Conservation (phyloP, 2,888 invertebrate species). For the Xestia sexstrigata region DNA sequence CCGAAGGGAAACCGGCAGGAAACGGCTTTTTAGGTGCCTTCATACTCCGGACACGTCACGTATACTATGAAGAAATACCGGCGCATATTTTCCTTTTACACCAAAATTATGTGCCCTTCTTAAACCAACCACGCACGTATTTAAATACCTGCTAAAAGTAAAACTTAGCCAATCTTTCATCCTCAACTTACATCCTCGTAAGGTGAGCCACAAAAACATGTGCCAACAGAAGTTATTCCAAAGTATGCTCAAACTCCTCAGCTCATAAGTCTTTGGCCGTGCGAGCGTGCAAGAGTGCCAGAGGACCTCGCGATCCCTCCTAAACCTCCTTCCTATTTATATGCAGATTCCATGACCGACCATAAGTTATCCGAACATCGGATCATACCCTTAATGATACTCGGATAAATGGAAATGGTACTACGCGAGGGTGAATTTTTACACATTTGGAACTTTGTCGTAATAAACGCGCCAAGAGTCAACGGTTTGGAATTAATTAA, state of each 20-base stretch:
- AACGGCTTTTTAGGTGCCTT: no score
- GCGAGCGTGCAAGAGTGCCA: slow-evolving; percentile 47
- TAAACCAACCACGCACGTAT: not conserved
- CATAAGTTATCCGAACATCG: slow-evolving; percentile 89
- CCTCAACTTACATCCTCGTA: slow-evolving; percentile 42
- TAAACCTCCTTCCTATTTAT: slow-evolving; percentile 87
- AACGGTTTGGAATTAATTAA: slow-evolving; percentile 87
- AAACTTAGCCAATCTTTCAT: slow-evolving; percentile 50
- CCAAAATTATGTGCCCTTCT: not conserved
- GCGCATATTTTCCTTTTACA: not conserved
- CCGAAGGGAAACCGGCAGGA: no score
- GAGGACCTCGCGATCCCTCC: slow-evolving; percentile 71
- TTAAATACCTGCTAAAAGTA: slow-evolving; percentile 30
- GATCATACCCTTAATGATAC: slow-evolving; percentile 88
- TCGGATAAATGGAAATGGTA: slow-evolving; percentile 85
- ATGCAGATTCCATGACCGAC: slow-evolving; percentile 89
- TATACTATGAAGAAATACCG: not conserved
- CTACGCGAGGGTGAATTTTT: slow-evolving; percentile 74
- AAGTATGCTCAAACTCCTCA: slow-evolving; percentile 55
- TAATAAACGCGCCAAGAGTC: slow-evolving; percentile 77
- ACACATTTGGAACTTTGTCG: slow-evolving; percentile 79
- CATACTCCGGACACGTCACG: no score
- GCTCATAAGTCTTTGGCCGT: slow-evolving; percentile 50
- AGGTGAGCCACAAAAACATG: slow-evolving; percentile 41
- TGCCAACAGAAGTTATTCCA: slow-evolving; percentile 55